Base-by-base conservation (phyloP, 2,797 vertebrate genomes). In the Semotilus atromaculatus region DNA sequence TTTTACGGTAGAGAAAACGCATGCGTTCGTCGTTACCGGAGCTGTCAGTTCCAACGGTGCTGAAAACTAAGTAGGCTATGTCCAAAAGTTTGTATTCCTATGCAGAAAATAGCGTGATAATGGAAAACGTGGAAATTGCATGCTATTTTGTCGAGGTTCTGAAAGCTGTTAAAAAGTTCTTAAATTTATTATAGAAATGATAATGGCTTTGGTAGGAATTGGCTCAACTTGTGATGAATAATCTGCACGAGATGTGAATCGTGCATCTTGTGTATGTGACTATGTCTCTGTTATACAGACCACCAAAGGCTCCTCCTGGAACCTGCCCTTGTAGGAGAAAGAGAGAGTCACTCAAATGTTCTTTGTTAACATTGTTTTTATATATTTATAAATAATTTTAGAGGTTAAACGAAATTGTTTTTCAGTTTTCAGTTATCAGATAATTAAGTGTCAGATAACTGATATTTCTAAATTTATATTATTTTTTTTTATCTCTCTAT, bases 11-110 rank as follows among this genome's bases (percentile, higher is more conserved):
- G 34, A 26, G 23, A 77, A 10, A 77, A 58, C 74, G 53, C 36
- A 26, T 19, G 14, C 29, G 60, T n/a, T 62, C 43, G 40, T 80
- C 77, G 40, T 67, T 78, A 29, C 36, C 3, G 26, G 19, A n/a
- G 58, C n/a, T 80, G 77, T 80, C 77, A 48, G 23, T 38, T 67
- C 7, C 11, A n/a, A 80, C 51, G 40, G 77, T 23, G 77, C 77
- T 48, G 31, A 31, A 36, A 36, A 38, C 6, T 36, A 36, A 36
- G 36, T 36, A 36, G 5, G 7, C 60, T 48, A 6, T 80, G 77
- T n/a, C 29, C 60, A 23, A 36, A 80, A 80, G 77, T 80, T 80
- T 80, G 43, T 14, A 40, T 67, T 51, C 19, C 18, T n/a, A 67
- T 14, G 3, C 23, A 51, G 19, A 80, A 45, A 64, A 34, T 18